A percentile compares a stretch with the other conserved stretches of the same genome.
Evolutionary conservation across 2,888 invertebrate species (phyloP).

Genomic region (Pycnomerus fuliginosus): DNA sequence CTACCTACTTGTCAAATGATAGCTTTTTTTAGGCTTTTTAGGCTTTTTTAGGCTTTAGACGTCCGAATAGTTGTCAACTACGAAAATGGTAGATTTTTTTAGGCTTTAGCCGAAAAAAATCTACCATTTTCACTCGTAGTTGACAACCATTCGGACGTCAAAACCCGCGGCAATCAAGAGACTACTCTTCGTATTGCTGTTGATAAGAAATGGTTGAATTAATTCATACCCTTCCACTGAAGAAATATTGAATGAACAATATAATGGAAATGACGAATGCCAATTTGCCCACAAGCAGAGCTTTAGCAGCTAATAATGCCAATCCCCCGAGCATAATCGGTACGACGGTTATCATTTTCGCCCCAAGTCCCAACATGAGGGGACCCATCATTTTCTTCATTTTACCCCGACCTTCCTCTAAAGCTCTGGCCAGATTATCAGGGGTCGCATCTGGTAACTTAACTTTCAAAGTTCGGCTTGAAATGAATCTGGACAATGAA

Average conservation of each 20-base stretch:
- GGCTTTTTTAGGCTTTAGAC: no score
- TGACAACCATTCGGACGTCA: no score
- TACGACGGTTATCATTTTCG: slow-evolving; percentile 69
- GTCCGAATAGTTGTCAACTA: no score
- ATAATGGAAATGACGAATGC: slow-evolving; percentile 73
- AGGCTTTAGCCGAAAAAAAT: no score
- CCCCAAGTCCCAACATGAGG: slow-evolving; percentile 66
- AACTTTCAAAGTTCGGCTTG: slow-evolving; percentile 66
- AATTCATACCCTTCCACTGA: slow-evolving; percentile 23
- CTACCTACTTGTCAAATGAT: no score
- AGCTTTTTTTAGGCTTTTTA: no score
- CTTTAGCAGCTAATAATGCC: slow-evolving; percentile 73
- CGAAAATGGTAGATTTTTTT: no score
- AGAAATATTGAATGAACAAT: slow-evolving; percentile 61
- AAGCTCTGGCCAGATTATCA: slow-evolving; percentile 66
- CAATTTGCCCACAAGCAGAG: slow-evolving; percentile 74
- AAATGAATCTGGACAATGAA: slow-evolving; percentile 59
- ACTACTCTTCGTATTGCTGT: no score
- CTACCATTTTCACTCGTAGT: no score
- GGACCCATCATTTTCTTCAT: slow-evolving; percentile 69
- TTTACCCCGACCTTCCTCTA: slow-evolving; percentile 79
- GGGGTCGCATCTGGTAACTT: slow-evolving; percentile 66
- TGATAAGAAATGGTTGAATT: not conserved
- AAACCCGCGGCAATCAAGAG: no score
- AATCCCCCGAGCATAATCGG: slow-evolving; percentile 72